phyloP scores from a whole-genome alignment of 2,888 invertebrate genomes.

The Hirtodrosophila cameraria region DNA sequence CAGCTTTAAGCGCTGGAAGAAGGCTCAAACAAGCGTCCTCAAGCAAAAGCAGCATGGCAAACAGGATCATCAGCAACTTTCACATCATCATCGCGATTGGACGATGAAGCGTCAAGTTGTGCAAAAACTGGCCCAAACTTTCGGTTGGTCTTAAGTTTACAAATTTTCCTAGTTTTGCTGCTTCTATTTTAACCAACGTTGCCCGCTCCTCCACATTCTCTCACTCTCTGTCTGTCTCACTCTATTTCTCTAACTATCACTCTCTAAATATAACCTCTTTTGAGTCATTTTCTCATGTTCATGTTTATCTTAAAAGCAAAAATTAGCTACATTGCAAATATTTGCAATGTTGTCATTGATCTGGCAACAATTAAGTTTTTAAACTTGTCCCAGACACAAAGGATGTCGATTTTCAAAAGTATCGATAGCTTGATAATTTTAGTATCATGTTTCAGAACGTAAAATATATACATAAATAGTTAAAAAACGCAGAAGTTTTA shows the following conservation, averaged over 20 bases:
- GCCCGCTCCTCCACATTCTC: neutral
- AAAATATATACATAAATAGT: no score
- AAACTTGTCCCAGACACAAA: no score
- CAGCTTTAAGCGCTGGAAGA: conserved; percentile 81
- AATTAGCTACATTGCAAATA: no score
- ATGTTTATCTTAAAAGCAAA: no score
- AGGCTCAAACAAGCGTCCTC: conserved; percentile 49
- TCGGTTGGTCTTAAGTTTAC: conserved; percentile 81
- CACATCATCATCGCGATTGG: conserved; percentile 8
- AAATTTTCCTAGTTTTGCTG: conserved; percentile 27
- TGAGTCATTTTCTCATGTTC: neutral
- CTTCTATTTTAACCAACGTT: conserved; percentile 18
- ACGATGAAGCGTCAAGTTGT: conserved; percentile 36
- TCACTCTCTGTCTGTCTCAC: neutral
- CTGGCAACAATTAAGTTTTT: no score
- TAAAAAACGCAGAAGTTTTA: no score
- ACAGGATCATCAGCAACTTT: neutral
- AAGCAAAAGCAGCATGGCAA: conserved; percentile 10
- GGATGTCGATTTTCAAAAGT: no score
- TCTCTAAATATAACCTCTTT: neutral
- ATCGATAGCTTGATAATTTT: no score
- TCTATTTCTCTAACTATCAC: neutral
- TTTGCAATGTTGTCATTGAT: no score
- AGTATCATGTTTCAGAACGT: no score
- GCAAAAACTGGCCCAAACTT: conserved; percentile 38